phyloP scores from a whole-genome alignment of 2,888 invertebrate species.

The Drosophila nigritarsus region DNA sequence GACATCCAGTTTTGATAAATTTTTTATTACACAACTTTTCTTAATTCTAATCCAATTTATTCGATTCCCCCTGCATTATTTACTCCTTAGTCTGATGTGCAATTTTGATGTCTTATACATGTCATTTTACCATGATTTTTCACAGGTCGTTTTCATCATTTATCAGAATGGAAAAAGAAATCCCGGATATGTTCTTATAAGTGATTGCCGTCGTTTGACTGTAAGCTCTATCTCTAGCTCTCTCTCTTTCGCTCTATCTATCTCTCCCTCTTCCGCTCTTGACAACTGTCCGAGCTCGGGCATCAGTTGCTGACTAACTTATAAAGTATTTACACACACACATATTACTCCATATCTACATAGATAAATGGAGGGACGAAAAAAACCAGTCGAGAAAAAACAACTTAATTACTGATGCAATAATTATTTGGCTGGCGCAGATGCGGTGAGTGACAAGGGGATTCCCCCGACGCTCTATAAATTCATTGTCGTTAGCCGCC shows the following conservation, averaged over 20 bases:
- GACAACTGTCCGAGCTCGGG: constrained; percentile 3
- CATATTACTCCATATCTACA: neutral
- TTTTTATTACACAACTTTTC: neutral
- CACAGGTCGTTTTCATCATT: constrained; percentile 23
- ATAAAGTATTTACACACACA: constrained; percentile 3
- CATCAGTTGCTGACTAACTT: constrained; percentile 15
- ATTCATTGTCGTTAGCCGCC: constrained; percentile 43
- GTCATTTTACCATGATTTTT: neutral
- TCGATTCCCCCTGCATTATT: neutral
- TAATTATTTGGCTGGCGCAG: constrained; percentile 51
- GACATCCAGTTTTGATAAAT: neutral
- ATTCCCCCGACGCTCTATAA: constrained; percentile 18
- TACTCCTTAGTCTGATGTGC: neutral
- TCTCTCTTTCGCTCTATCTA: neutral
- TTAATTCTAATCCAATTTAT: neutral
- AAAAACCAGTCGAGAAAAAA: constrained; percentile 23
- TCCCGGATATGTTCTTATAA: constrained; percentile 16
- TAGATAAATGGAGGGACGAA: neutral
- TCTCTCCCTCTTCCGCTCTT: neutral
- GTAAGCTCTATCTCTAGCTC: constrained; percentile 39
- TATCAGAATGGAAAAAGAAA: constrained; percentile 23
- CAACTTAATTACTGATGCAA: constrained; percentile 61
- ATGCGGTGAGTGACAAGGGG: neutral
- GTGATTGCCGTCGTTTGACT: constrained; percentile 37
- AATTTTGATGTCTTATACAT: neutral